These are phyloP conservation scores for Cepaea hortensis DNA, from an alignment of 2,888 invertebrate species.

Conservation along the genomic window DNA sequence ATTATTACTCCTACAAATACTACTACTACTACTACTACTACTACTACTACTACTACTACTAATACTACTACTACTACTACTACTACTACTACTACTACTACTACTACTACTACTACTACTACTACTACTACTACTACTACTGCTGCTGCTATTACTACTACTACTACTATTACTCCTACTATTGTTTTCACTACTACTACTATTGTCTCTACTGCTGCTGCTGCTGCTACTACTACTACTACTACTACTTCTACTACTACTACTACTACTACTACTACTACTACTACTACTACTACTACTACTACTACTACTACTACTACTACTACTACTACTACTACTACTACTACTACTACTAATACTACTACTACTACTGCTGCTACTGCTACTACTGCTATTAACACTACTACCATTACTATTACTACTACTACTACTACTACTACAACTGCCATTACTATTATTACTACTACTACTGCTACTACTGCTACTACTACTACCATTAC, in stretches of 20 bases:
- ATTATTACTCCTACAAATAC: no score
- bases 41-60: background rate
- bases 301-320: background rate
- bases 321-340: background rate
- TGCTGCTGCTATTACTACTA: constrained; percentile 33
- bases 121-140: constrained; percentile 3
- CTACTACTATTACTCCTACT: constrained; percentile 26
- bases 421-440: background rate
- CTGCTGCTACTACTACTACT: background rate
- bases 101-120: background rate
- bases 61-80: background rate
- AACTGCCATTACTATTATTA: background rate
- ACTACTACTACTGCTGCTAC: background rate
- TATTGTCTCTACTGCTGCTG: background rate
- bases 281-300: background rate
- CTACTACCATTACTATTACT: background rate
- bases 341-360: background rate
- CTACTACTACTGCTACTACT: constrained; percentile 18
- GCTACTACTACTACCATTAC: constrained; percentile 27
- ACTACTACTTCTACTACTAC: background rate
- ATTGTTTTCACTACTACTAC: background rate
- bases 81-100: background rate
- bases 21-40: background rate
- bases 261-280: background rate
- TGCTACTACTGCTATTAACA: background rate